A percentile compares a stretch with the other conserved stretches of the same genome.
Conservation (phyloP, 2,888 invertebrate genomes). For the Loripinus fragilis region DNA sequence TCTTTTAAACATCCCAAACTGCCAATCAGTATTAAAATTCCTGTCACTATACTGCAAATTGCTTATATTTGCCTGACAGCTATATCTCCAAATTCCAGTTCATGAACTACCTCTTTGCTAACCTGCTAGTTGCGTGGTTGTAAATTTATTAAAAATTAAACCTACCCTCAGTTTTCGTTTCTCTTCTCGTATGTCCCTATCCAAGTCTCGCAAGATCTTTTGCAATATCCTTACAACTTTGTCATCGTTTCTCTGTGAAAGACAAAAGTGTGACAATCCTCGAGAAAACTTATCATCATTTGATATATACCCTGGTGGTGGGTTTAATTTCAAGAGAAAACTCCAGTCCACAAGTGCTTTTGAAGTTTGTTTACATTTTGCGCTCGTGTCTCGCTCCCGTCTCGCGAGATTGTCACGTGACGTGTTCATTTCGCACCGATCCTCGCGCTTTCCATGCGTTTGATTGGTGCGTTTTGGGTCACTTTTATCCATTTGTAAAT, state of each 20-base stretch:
- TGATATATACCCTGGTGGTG: conserved; percentile 38
- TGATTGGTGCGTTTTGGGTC: not conserved
- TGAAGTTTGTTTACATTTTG: conserved; percentile 18
- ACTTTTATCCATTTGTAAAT: not conserved
- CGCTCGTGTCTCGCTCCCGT: not conserved
- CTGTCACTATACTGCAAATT: too few species aligned
- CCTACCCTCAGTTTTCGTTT: conserved; percentile 39
- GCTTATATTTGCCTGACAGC: too few species aligned
- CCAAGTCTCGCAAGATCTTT: conserved; percentile 49
- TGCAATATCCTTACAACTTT: conserved; percentile 45
- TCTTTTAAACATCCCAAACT: too few species aligned
- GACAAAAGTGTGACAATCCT: conserved; percentile 7
- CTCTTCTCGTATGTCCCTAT: conserved; percentile 43
- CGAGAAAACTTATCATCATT: not conserved
- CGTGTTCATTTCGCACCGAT: not conserved
- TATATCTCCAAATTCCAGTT: too few species aligned
- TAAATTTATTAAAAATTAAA: too few species aligned
- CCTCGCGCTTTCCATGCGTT: not conserved
- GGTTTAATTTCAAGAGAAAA: conserved; percentile 33
- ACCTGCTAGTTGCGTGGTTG: too few species aligned
- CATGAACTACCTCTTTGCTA: too few species aligned
- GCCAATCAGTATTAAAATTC: too few species aligned
- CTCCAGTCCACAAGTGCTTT: conserved; percentile 33
- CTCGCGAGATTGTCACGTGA: conserved; percentile 13
- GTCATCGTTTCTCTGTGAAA: conserved; percentile 22